These are phyloP conservation scores for Sarcophaga subvicina DNA, from an alignment of 2,888 invertebrate species.

Conservation along the genomic window DNA sequence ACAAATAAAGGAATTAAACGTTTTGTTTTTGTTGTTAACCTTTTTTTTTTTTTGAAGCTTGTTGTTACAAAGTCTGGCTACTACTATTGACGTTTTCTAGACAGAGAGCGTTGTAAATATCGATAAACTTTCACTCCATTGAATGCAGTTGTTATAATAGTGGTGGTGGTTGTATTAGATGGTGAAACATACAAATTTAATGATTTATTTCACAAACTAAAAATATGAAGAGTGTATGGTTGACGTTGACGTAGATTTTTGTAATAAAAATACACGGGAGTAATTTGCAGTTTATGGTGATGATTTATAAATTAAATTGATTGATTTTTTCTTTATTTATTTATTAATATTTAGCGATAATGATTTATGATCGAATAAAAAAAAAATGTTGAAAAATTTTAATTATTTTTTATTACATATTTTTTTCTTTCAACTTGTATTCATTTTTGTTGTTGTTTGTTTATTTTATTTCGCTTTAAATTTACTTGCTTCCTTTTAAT, in stretches of 20 bases:
- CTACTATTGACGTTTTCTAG: neutral
- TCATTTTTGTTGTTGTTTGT: conserved; percentile 26
- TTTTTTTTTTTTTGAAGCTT: neutral
- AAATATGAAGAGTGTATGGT: neutral
- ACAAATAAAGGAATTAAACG: conserved; percentile 28
- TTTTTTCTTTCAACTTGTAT: conserved; percentile 4
- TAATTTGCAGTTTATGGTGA: conserved; percentile 27
- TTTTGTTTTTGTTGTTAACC: too few species aligned
- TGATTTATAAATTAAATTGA: neutral
- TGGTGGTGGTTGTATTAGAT: neutral
- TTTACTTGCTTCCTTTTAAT: conserved; percentile 56
- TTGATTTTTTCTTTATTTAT: neutral
- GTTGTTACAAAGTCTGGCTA: conserved; percentile 27
- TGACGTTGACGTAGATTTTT: neutral
- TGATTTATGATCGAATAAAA: neutral
- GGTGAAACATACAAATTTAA: conserved; percentile 39
- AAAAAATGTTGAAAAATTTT: neutral
- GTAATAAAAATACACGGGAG: neutral
- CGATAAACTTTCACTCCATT: conserved; percentile 76
- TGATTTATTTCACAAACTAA: conserved; percentile 44
- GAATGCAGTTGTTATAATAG: neutral
- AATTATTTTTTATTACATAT: conserved; percentile 12
- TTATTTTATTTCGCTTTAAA: conserved; percentile 15
- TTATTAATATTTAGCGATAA: neutral
- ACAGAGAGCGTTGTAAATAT: conserved; percentile 56